phyloP scores from a whole-genome alignment of 2,888 invertebrate species.

The Macaria notata region DNA sequence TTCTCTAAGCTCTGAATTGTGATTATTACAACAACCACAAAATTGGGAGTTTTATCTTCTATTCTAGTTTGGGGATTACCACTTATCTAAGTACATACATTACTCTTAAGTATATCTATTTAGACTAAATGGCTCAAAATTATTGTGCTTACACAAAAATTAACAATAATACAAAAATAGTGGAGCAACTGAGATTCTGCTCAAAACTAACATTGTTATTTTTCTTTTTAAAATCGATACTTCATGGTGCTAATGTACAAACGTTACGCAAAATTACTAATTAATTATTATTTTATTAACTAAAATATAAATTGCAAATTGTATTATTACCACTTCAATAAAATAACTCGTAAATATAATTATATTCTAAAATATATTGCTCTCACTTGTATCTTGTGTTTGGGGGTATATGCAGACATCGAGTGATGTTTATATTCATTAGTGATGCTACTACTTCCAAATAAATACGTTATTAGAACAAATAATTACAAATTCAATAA shows the following conservation, averaged over 20 bases:
- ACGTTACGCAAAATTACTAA: conserved; percentile 27
- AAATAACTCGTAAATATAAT: conserved; percentile 5
- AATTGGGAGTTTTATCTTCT: too few relatives aligned
- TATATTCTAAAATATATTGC: conserved; percentile 3
- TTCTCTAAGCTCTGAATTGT: conserved; percentile 56
- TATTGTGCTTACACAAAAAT: conserved; percentile 53
- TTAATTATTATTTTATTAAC: neutral
- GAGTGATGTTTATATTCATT: neutral
- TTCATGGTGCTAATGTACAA: conserved; percentile 33
- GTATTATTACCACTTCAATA: neutral
- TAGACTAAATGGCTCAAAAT: conserved; percentile 47
- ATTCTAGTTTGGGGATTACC: neutral
- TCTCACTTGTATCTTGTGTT: conserved; percentile 16
- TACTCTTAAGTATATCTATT: conserved; percentile 48
- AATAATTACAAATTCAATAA: too few relatives aligned
- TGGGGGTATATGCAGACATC: conserved; percentile 9
- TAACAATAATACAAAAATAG: conserved; percentile 52
- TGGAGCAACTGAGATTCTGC: conserved; percentile 57
- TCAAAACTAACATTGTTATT: conserved; percentile 31
- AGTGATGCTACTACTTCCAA: too few relatives aligned
- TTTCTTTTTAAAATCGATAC: conserved; percentile 26
- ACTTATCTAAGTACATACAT: conserved; percentile 21
- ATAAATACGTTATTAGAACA: too few relatives aligned
- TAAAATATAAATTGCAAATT: conserved; percentile 24
- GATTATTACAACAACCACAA: too few relatives aligned